Evolutionary conservation across 2,888 invertebrate species (phyloP), one percentile per base, ranked within the genome.

Genomic region (Chrysopilus asiliformis): DNA sequence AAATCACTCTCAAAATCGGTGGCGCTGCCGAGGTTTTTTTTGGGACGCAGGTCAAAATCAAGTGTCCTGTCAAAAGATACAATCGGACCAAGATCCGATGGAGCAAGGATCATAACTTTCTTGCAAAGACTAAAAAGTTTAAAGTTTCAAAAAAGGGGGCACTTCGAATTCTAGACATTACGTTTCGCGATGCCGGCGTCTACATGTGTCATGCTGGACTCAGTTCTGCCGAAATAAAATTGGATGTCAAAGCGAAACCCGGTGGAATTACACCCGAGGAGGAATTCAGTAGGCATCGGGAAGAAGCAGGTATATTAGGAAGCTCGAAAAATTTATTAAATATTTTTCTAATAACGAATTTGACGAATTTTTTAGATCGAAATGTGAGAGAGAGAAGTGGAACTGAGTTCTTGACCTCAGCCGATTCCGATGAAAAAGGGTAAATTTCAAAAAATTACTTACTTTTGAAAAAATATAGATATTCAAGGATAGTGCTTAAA

Each of bases 81-180:
- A 78, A 80, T 55, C 67, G 87, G 43, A 80, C 85, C 1, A 81
- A 81, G 58, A 86, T 90, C 44, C 73, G 78, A 50, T 93, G 93
- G 93, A 79, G 78, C 36, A 91, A 91, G 55, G 86, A 91, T 55
- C 79, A 83, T 45, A 76, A 76, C 47, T 74, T 75, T 34, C 67
- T 87, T 41, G 70, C 72, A 17, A 84, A 85, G 52, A 79, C 79
- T 2, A 79, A 79, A 53, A 85, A 87, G 49, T 79, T 81, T 50
- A 86, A 87, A 58, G 83, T 89, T 35, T 89, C 89, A 9, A 84
- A 82, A 53, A 90, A 90, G 66, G 93, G 91, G 10, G 87, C 89
- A 17, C 68, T 94, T 12, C 76, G 87, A 41, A 85, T 94, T 41
- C 74, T 81, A 39, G 80, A 82, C 30, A 74, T 91, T 5, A 75